Evolutionary conservation across 2,888 invertebrate genomes (phyloP).

Genomic region (Idaea straminata): DNA sequence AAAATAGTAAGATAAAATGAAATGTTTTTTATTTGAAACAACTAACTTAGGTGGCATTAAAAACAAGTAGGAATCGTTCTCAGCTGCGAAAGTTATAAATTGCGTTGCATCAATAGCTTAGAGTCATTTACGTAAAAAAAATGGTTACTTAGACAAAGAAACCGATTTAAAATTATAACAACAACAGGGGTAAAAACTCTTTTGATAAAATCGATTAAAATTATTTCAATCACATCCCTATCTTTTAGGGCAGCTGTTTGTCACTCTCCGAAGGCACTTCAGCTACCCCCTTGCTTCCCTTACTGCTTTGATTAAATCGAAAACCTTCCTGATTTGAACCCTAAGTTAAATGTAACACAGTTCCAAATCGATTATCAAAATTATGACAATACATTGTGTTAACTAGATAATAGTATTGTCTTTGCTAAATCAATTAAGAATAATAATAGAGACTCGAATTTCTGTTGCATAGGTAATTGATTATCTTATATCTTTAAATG

Average conservation of each 20-base stretch:
- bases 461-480: too few relatives aligned
- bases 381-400: constrained; percentile 33
- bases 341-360: constrained; percentile 19
- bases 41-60: too few relatives aligned
- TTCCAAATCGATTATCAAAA: constrained; percentile 13
- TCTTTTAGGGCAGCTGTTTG: constrained; percentile 41
- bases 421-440: constrained; percentile 45
- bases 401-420: constrained; percentile 38
- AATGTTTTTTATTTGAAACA: too few relatives aligned
- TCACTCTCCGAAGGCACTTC: constrained; percentile 36
- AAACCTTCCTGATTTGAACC: constrained; percentile 23
- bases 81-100: too few relatives aligned
- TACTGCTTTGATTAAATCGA: constrained; percentile 42
- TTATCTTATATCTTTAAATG: too few relatives aligned
- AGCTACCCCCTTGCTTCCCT: constrained; percentile 18
- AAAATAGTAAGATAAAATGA: too few relatives aligned
- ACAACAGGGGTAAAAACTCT: too few relatives aligned
- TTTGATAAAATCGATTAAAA: constrained; percentile 4
- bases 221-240: constrained; percentile 13
- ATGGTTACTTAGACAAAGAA: too few relatives aligned
- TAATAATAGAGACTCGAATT: constrained; percentile 11
- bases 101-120: too few relatives aligned
- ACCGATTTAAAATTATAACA: too few relatives aligned
- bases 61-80: too few relatives aligned
- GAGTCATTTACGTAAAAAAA: too few relatives aligned